phyloP scores from a whole-genome alignment of 2,797 vertebrate species.

The Masticophis lateralis region DNA sequence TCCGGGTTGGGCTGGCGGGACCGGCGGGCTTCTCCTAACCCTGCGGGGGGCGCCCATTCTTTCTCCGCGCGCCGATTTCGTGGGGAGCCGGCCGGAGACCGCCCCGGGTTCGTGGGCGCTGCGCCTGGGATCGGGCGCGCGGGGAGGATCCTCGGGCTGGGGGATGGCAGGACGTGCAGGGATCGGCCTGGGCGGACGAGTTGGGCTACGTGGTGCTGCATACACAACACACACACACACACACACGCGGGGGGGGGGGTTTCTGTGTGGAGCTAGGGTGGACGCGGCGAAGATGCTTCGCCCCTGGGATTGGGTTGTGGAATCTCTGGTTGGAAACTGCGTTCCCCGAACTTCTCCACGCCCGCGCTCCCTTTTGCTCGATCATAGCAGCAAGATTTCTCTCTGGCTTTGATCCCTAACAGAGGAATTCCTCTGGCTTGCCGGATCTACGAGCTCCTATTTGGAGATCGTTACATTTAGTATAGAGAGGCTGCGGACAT shows the following conservation, averaged over 20 bases:
- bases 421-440: neutral
- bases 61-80: neutral
- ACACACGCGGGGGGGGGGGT: neutral
- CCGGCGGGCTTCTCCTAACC: neutral
- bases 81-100: neutral
- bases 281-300: neutral
- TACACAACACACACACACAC: neutral
- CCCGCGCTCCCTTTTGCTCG: neutral
- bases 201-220: neutral
- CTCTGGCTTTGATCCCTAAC: neutral
- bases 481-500: neutral
- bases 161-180: constrained; percentile 13
- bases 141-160: neutral
- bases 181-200: neutral
- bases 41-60: neutral
- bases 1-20: constrained; percentile 19
- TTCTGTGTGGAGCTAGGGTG: neutral
- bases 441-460: neutral
- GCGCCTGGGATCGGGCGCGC: neutral
- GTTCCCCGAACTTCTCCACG: neutral
- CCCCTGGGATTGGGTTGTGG: neutral
- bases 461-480: neutral
- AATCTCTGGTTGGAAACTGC: neutral
- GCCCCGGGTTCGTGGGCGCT: neutral
- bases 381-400: neutral